Conservation (phyloP, 2,888 invertebrate genomes). For the Sceliomorpha sp. region DNA sequence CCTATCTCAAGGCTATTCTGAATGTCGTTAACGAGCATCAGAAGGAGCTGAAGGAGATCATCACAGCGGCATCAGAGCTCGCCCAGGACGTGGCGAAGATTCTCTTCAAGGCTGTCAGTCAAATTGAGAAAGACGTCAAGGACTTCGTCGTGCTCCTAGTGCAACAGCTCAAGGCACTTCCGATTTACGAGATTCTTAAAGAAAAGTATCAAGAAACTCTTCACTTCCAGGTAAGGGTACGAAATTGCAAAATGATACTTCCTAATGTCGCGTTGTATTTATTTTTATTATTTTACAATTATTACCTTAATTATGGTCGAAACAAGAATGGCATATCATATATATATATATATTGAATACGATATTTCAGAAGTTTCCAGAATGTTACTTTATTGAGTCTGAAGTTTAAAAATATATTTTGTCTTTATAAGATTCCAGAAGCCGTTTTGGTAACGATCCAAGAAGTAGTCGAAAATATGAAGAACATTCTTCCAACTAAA, state of each 20-base stretch:
- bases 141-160: constrained; percentile 79
- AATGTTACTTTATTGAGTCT: no score
- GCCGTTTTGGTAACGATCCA: constrained; percentile 82
- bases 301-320: no score
- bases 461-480: constrained; percentile 82
- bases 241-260: no score
- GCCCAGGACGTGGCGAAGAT: constrained; percentile 75
- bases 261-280: no score
- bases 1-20: constrained; percentile 81
- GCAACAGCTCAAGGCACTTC: constrained; percentile 82
- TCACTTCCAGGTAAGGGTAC: constrained; percentile 73
- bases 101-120: constrained; percentile 66
- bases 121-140: constrained; percentile 74
- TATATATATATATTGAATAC: no score
- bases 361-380: background rate
- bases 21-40: constrained; percentile 85
- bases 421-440: constrained; percentile 80
- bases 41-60: constrained; percentile 84
- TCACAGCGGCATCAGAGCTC: constrained; percentile 80
- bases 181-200: constrained; percentile 81
- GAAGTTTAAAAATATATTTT: no score
- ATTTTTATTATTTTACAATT: no score
- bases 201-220: constrained; percentile 77
- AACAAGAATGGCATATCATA: no score
- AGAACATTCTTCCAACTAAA: constrained; percentile 84